Evolutionary conservation across 2,113 vertebrate species (phyloP).

Genomic region (Pycnonotus jocosus): DNA sequence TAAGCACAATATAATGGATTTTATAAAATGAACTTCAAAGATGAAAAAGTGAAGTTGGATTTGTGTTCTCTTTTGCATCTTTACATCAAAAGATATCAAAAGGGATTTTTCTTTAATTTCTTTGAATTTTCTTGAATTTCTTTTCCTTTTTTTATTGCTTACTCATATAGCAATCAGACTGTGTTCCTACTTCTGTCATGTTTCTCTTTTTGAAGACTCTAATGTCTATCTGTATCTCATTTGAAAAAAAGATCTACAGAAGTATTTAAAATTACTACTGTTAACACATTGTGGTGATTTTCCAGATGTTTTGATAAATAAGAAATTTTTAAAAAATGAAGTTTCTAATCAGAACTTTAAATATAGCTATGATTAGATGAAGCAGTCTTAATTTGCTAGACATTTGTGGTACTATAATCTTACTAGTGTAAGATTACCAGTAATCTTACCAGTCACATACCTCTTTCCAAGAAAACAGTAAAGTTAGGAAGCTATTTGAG

Average conservation of each 20-base stretch:
- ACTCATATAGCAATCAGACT: neutral
- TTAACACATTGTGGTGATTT: neutral
- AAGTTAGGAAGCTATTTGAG: constrained; percentile 42
- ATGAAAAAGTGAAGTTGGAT: neutral
- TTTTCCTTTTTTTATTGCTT: neutral
- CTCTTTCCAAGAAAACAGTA: constrained; percentile 50
- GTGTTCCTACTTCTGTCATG: neutral
- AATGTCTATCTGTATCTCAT: neutral
- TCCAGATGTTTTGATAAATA: neutral
- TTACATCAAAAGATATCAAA: neutral
- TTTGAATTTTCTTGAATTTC: no score
- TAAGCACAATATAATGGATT: neutral
- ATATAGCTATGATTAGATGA: neutral
- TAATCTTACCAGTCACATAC: constrained; percentile 28
- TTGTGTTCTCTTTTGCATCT: neutral
- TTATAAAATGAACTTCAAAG: neutral
- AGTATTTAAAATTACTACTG: neutral
- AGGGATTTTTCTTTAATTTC: neutral
- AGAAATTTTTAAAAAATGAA: neutral
- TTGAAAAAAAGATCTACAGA: neutral
- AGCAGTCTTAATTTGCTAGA: neutral
- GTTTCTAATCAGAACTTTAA: neutral
- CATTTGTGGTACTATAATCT: neutral
- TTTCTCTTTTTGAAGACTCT: neutral
- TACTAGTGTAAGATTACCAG: neutral